Conservation (phyloP, 2,888 invertebrate genomes). For the Acrobasis suavella region DNA sequence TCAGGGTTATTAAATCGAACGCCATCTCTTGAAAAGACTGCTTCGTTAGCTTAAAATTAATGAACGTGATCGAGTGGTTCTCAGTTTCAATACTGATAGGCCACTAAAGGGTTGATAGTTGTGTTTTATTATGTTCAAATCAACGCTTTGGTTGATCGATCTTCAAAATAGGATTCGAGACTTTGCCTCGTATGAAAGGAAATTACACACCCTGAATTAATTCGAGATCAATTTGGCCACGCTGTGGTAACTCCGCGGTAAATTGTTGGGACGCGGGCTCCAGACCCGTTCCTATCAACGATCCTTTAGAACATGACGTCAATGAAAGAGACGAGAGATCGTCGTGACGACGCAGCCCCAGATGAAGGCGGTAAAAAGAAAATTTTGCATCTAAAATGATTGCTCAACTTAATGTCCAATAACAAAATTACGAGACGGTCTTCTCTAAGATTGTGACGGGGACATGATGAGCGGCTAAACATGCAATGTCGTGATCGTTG, state of each 20-base stretch:
- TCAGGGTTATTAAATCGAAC: slow-evolving; percentile 16
- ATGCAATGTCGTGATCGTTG: slow-evolving; percentile 79
- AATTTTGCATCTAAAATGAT: slow-evolving; percentile 67
- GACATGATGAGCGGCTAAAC: slow-evolving; percentile 78
- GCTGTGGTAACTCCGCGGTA: slow-evolving; percentile 29
- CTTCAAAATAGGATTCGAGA: slow-evolving; percentile 10
- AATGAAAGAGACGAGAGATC: slow-evolving; percentile 23
- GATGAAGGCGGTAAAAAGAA: slow-evolving; percentile 58
- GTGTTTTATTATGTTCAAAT: slow-evolving; percentile 1
- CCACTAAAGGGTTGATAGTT: slow-evolving; percentile 12
- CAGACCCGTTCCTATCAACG: slow-evolving; percentile 25
- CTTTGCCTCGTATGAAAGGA: neutral
- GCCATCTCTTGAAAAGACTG: slow-evolving; percentile 16
- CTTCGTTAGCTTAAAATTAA: slow-evolving; percentile 22
- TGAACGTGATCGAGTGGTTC: slow-evolving; percentile 12
- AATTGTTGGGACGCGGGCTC: slow-evolving; percentile 34
- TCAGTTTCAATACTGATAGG: slow-evolving; percentile 15
- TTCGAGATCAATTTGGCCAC: slow-evolving; percentile 24
- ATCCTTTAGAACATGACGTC: slow-evolving; percentile 15
- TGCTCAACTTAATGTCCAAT: slow-evolving; percentile 69
- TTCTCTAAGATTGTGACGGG: slow-evolving; percentile 78
- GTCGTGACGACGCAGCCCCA: slow-evolving; percentile 61
- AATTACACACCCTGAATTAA: slow-evolving; percentile 20
- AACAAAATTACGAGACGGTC: slow-evolving; percentile 70
- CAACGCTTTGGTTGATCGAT: slow-evolving; percentile 10